These are phyloP conservation scores for Drosophila pachea DNA, from an alignment of 1,140 invertebrate species.

Conservation along the genomic window DNA sequence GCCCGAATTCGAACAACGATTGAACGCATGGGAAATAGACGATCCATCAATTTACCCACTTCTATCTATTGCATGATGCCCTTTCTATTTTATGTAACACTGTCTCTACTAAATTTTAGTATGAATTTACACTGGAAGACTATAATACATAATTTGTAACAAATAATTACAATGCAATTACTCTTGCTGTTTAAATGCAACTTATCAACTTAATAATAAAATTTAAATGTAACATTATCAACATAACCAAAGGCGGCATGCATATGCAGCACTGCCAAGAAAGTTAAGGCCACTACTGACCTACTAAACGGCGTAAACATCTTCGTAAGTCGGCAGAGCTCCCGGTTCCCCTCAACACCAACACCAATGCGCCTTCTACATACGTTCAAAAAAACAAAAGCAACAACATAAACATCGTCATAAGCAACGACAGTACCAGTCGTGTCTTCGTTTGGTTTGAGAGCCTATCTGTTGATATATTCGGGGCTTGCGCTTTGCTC, in stretches of 20 bases:
- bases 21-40: background rate
- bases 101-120: too few relatives aligned
- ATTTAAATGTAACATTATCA: conserved; percentile 4
- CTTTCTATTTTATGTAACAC: too few relatives aligned
- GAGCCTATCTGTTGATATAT: conserved; percentile 30
- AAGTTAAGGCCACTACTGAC: conserved; percentile 73
- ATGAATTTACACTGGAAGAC: too few relatives aligned
- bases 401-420: conserved; percentile 4
- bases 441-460: conserved; percentile 44
- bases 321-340: conserved; percentile 44
- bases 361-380: conserved; percentile 29
- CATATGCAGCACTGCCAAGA: conserved; percentile 51
- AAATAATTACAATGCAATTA: conserved; percentile 4
- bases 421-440: conserved; percentile 11
- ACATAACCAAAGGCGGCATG: conserved; percentile 18
- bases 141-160: background rate
- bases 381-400: conserved; percentile 25
- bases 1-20: too few relatives aligned
- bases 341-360: conserved; percentile 29
- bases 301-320: conserved; percentile 64
- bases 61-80: too few relatives aligned
- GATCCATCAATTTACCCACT: background rate
- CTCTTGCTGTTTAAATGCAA: background rate
- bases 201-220: background rate
- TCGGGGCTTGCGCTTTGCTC: conserved; percentile 34